Base-by-base conservation (phyloP, 2,888 invertebrate genomes). In the Abrostola tripartita region DNA sequence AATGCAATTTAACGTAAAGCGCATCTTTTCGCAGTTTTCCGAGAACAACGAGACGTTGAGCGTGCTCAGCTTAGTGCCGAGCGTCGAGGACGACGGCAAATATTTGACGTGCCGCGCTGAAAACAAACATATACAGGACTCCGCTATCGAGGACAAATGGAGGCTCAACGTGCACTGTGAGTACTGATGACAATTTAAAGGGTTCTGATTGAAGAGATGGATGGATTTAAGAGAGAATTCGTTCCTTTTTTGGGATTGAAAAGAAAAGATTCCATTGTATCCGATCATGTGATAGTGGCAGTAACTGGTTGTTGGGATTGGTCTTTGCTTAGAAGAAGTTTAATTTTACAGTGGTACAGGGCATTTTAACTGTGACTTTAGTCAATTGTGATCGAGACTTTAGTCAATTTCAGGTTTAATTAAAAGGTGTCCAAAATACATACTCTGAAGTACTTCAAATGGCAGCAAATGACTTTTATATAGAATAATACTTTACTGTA, bases 41-140 rank as follows among this genome's bases (percentile, higher is more conserved):
- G 96, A 97, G 90, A 97, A 97, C 95, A 97, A 97, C 95, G 97
- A 97, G 88, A 97, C 97, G 67, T 95, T 98, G 82, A 98, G 98
- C 94, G 97, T 98, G 84, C 95, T 98, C 82, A 97, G 97, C 81
- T 96, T 98, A 89, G 96, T 96, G 79, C 98, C 98, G 64, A 96
- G 96, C 81, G 97, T 98, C 82, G 98, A 98, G 85, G 98, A 98
- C 92, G 98, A 98, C 89, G 98, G 98, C 81, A 98, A 97, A 95
- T 97, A 97, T 95, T 96, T 98, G 92, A 97, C 97, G 78, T 98
- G 98, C 91, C 96, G 98, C 81, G 97, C 98, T 56, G 98, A 98
- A 94, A 98, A 98, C 95, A 97, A 97, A 88, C 96, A 96, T 92
- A 97, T 98, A 87, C 96, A 96, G 64, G 97, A 97, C 91, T 97